phyloP scores from a whole-genome alignment of 2,113 vertebrate genomes.

The Telmatochromis sp. region DNA sequence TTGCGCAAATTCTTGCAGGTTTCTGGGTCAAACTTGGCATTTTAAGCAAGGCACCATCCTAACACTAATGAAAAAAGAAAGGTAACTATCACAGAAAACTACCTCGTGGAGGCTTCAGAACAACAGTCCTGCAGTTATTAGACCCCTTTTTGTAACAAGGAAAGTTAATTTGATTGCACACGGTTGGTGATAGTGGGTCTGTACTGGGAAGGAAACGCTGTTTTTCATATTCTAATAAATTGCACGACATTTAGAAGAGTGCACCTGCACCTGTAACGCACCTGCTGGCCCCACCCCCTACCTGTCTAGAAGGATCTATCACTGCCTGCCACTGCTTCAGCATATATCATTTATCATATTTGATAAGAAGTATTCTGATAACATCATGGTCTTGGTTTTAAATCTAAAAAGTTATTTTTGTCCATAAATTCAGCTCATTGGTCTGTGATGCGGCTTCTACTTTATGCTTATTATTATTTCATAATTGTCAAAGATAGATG shows the following conservation, averaged over 20 bases:
- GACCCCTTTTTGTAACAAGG: not conserved
- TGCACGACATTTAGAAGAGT: not conserved
- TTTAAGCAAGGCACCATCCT: not conserved
- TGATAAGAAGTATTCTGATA: not conserved
- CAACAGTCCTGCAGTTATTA: not conserved
- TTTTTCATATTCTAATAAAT: not conserved
- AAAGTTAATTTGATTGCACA: not conserved
- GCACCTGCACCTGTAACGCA: not conserved
- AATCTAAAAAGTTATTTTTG: not conserved
- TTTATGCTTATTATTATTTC: not conserved
- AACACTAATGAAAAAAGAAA: not conserved
- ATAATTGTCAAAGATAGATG: not conserved
- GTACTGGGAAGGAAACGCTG: not conserved
- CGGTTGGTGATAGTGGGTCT: accelerated
- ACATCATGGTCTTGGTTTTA: not conserved
- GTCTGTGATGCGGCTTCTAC: not conserved
- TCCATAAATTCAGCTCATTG: not conserved
- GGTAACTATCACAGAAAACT: not conserved
- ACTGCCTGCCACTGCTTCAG: not conserved
- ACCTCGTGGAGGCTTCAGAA: not conserved
- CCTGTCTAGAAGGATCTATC: not conserved
- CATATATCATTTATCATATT: not conserved
- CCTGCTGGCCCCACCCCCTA: slow-evolving; percentile 14
- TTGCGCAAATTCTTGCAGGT: not conserved
- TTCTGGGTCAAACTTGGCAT: not conserved